phyloP scores from a whole-genome alignment of 2,797 vertebrate genomes.

The Presbytis comata region DNA sequence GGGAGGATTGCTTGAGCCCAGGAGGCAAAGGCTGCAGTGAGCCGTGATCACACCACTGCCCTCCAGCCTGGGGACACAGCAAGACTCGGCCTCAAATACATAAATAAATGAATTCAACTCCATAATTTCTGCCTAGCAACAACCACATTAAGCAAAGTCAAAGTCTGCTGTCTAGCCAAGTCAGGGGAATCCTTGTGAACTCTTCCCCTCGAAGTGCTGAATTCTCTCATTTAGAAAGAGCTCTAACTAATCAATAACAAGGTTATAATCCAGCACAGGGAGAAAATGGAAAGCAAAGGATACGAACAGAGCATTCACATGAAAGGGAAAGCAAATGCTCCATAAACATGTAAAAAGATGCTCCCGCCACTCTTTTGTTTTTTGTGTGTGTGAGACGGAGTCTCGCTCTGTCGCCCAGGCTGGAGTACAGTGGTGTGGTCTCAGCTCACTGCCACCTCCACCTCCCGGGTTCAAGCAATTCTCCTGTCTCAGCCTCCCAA shows the following conservation, averaged over 20 bases:
- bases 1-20: not conserved
- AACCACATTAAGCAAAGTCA: not conserved
- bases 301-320: rapidly evolving
- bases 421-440: not conserved
- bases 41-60: not conserved
- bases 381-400: not conserved
- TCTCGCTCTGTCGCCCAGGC: not conserved
- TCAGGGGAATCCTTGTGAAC: not conserved
- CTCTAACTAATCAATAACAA: not conserved
- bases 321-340: not conserved
- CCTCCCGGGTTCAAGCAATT: not conserved
- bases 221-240: not conserved
- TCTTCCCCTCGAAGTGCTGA: too few species aligned
- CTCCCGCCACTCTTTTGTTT: not conserved
- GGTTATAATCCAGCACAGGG: rapidly evolving
- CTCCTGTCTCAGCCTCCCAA: not conserved
- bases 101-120: not conserved
- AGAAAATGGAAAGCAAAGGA: not conserved
- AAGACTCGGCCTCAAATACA: not conserved
- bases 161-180: not conserved
- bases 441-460: not conserved
- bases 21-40: not conserved
- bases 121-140: not conserved
- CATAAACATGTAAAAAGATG: rapidly evolving
- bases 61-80: not conserved